phyloP scores from a whole-genome alignment of 2,113 vertebrate genomes.

The Chunga burmeisteri region DNA sequence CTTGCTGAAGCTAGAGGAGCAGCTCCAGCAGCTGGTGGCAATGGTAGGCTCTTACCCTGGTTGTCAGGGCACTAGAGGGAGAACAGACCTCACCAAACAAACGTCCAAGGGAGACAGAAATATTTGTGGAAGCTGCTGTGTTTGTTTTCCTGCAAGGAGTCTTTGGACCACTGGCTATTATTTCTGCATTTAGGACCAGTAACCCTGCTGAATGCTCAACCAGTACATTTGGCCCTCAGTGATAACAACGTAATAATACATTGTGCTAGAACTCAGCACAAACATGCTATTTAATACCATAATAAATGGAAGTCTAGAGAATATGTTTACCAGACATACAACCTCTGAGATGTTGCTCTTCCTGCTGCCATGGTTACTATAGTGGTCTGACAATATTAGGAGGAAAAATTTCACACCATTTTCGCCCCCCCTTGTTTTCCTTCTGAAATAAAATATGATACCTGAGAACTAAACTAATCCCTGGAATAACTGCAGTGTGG shows the following conservation, averaged over 20 bases:
- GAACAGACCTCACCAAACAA: fast-evolving
- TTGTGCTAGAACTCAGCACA: not conserved
- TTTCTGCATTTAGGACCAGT: not conserved
- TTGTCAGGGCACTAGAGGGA: not conserved
- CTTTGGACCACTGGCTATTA: not conserved
- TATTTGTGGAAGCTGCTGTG: not conserved
- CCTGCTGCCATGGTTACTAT: constrained; percentile 25
- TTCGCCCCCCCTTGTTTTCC: not conserved
- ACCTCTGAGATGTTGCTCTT: not conserved
- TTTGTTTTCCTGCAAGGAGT: not conserved
- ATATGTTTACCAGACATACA: not conserved
- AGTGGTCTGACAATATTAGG: not conserved
- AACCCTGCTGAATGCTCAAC: not conserved
- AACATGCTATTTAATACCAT: not conserved
- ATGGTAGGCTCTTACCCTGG: not conserved
- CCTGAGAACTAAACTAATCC: not conserved
- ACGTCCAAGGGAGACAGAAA: fast-evolving
- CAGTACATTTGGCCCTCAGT: not conserved
- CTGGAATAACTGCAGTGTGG: not conserved
- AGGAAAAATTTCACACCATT: not conserved
- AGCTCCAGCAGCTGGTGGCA: not conserved
- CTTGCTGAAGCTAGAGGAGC: not conserved
- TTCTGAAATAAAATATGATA: not conserved
- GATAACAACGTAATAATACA: not conserved
- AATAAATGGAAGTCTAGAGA: not conserved